Conservation (phyloP, 2,113 vertebrate species). For the Syrmaticus mikado region DNA sequence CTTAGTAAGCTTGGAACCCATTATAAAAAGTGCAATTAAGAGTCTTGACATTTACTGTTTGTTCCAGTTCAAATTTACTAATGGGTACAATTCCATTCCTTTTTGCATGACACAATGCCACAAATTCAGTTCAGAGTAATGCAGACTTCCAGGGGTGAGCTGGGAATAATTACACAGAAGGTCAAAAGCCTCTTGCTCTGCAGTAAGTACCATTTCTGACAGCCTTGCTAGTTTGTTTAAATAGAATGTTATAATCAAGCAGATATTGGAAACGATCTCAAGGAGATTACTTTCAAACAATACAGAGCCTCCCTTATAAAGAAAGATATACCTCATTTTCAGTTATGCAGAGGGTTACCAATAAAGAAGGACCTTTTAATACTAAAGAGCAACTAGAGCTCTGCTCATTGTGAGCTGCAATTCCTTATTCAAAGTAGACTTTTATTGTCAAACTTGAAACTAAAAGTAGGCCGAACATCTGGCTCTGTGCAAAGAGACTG, state of each 20-base stretch:
- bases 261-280: constrained; percentile 46
- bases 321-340: constrained; percentile 31
- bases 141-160: constrained; percentile 73
- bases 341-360: background rate
- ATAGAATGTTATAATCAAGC: constrained; percentile 28
- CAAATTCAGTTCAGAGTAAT: constrained; percentile 74
- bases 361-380: constrained; percentile 3
- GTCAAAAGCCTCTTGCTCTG: constrained; percentile 78
- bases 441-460: background rate
- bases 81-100: constrained; percentile 73
- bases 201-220: constrained; percentile 69
- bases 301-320: background rate
- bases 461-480: background rate
- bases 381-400: background rate
- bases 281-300: constrained; percentile 38
- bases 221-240: constrained; percentile 59
- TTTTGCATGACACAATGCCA: constrained; percentile 66
- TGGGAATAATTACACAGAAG: constrained; percentile 77
- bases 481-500: background rate
- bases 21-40: constrained; percentile 79
- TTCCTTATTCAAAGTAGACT: background rate
- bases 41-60: constrained; percentile 81
- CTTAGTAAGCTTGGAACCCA: constrained; percentile 77
- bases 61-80: constrained; percentile 79
- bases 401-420: background rate